Evolutionary conservation across 2,888 invertebrate species (phyloP).

Genomic region (Oscheius myriophilus): DNA sequence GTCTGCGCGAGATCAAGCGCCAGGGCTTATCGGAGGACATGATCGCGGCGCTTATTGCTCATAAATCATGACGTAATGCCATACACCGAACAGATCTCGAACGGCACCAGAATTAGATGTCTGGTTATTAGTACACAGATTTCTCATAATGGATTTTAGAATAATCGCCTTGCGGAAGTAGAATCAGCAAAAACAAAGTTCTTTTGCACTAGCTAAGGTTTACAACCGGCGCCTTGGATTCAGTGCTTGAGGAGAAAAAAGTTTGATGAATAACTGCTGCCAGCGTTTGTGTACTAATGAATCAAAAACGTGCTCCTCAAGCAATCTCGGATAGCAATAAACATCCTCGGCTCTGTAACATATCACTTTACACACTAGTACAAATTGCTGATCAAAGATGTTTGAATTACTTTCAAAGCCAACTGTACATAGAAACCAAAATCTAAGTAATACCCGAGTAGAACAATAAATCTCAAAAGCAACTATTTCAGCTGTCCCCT

Average conservation of each 20-base stretch:
- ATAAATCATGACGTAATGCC: slow-evolving; percentile 30
- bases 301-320: slow-evolving; percentile 27
- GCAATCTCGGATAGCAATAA: not conserved
- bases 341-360: slow-evolving; percentile 2
- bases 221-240: not conserved
- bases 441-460: too few species aligned
- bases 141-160: too few species aligned
- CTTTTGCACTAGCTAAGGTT: too few species aligned
- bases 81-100: slow-evolving; percentile 1
- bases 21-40: slow-evolving; percentile 9
- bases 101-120: slow-evolving; percentile 5
- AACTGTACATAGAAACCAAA: too few species aligned
- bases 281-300: slow-evolving; percentile 27
- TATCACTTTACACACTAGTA: slow-evolving; percentile 11
- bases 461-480: too few species aligned
- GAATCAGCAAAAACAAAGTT: too few species aligned
- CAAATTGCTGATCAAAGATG: not conserved
- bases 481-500: slow-evolving; percentile 49
- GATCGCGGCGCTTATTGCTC: slow-evolving; percentile 27
- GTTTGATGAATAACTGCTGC: slow-evolving; percentile 19
- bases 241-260: slow-evolving; percentile 8
- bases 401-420: not conserved
- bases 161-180: too few species aligned
- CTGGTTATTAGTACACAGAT: too few species aligned
- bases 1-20: not conserved